phyloP scores from a whole-genome alignment of 2,113 vertebrate species.

The Edolisoma coerulescens region DNA sequence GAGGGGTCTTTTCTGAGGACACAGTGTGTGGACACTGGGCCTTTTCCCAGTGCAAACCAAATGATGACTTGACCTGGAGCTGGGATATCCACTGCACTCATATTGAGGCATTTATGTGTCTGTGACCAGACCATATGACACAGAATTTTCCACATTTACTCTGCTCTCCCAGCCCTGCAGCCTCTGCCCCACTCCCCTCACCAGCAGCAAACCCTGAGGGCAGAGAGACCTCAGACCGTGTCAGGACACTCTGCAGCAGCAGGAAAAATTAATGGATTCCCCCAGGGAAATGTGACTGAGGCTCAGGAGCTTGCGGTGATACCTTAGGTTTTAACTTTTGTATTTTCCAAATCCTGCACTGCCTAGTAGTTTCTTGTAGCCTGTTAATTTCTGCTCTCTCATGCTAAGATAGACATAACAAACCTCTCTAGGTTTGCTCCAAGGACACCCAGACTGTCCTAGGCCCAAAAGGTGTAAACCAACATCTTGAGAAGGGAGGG shows the following conservation, averaged over 20 bases:
- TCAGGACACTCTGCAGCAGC: neutral
- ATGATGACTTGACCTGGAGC: neutral
- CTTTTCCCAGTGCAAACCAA: neutral
- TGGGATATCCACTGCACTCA: neutral
- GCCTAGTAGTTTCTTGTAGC: no score
- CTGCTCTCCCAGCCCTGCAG: neutral
- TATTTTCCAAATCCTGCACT: no score
- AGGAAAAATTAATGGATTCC: neutral
- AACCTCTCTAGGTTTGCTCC: no score
- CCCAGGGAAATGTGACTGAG: neutral
- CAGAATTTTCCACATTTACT: neutral
- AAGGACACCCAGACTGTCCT: no score
- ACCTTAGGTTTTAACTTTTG: no score
- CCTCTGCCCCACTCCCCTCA: neutral
- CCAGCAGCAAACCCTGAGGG: neutral
- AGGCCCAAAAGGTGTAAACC: no score
- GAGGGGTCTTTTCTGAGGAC: neutral
- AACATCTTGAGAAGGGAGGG: no score
- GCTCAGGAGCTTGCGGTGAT: neutral
- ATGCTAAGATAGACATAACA: no score
- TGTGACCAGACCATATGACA: accelerated
- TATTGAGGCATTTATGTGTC: accelerated
- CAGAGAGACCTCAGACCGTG: neutral
- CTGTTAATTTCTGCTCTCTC: no score
- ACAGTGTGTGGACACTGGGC: no score